Evolutionary conservation across 2,797 vertebrate genomes (phyloP).

Genomic region (Acanthiza pusilla): DNA sequence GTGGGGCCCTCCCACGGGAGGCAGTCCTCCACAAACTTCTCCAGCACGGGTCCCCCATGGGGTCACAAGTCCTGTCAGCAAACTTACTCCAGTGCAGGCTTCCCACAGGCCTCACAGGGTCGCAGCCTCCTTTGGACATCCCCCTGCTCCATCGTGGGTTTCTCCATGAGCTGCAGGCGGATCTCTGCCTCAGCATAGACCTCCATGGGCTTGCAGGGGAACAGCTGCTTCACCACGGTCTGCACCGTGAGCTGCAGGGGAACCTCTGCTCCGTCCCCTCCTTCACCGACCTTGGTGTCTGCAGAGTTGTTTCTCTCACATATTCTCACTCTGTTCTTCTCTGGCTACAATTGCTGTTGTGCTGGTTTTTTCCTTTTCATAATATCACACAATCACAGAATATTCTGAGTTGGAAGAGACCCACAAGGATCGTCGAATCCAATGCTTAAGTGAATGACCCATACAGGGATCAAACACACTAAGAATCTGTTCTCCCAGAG

Average conservation of each 20-base stretch:
- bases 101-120: not conserved
- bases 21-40: not conserved
- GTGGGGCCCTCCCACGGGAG: not conserved
- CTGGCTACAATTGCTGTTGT: not conserved
- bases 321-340: not conserved
- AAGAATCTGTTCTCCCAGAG: not conserved
- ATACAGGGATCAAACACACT: not conserved
- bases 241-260: not conserved
- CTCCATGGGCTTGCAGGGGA: not conserved
- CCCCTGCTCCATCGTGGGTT: not conserved
- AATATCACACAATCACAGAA: not conserved
- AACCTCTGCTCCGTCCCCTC: not conserved
- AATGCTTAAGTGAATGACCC: not conserved
- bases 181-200: not conserved
- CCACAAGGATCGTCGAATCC: accelerated
- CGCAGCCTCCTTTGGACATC: not conserved
- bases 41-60: not conserved
- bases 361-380: not conserved
- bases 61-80: not conserved
- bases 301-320: not conserved
- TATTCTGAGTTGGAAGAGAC: not conserved
- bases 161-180: not conserved
- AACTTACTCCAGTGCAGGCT: not conserved
- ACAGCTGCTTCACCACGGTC: too few species aligned
- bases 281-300: not conserved